A percentile compares a stretch with the other conserved stretches of the same genome.
Conservation (phyloP, 1,140 invertebrate genomes). For the Camponotus floridanus region DNA sequence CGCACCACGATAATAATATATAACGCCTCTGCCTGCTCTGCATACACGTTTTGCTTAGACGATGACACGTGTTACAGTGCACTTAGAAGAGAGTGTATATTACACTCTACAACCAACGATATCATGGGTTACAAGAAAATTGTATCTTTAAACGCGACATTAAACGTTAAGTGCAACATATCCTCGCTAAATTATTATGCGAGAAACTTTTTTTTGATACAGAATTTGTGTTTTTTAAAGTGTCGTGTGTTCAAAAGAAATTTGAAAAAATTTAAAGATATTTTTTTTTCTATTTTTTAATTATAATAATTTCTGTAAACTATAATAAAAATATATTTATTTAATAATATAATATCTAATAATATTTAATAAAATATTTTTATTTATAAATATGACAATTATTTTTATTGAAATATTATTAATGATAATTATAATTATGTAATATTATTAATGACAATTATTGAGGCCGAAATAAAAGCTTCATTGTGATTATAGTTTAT, state of each 20-base stretch:
- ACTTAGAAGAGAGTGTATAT: background rate
- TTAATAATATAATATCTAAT: background rate
- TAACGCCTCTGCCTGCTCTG: background rate
- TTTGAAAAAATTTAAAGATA: background rate
- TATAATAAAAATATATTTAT: background rate
- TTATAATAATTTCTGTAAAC: background rate
- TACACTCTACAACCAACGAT: background rate
- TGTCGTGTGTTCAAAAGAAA: background rate
- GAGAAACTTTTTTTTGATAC: background rate
- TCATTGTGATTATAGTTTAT: background rate
- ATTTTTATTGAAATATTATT: too few relatives aligned
- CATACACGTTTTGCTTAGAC: slow-evolving; percentile 12
- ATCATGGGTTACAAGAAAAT: background rate
- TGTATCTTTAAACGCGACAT: slow-evolving; percentile 13
- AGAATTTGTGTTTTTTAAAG: background rate
- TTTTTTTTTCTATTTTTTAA: background rate
- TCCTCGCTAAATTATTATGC: slow-evolving; percentile 28
- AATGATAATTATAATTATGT: too few relatives aligned
- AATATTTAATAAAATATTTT: too few relatives aligned
- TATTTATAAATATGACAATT: too few relatives aligned
- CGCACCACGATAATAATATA: slow-evolving; percentile 7
- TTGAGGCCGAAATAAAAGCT: background rate
- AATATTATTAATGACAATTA: background rate
- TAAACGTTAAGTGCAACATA: slow-evolving; percentile 11
- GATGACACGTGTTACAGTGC: slow-evolving; percentile 24